Evolutionary conservation across 2,888 invertebrate species (phyloP).

Genomic region (Listrodromus nycthemerus): DNA sequence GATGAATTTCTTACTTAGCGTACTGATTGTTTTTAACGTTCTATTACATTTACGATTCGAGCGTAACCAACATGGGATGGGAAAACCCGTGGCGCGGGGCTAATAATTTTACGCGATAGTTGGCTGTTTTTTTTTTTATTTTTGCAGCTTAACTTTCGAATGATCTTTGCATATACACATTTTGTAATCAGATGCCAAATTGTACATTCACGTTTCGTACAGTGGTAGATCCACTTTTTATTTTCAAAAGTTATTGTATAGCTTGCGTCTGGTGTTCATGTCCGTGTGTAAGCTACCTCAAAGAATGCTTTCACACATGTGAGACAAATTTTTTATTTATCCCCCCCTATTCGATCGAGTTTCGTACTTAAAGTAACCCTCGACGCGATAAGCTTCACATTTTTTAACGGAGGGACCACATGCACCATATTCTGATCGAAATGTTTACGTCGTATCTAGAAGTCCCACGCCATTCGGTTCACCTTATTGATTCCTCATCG

Average conservation of each 20-base stretch:
- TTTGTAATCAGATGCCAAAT: conserved; percentile 41
- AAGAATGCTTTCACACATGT: conserved; percentile 28
- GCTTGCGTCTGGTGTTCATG: conserved; percentile 9
- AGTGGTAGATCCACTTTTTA: conserved; percentile 24
- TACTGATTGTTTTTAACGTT: conserved; percentile 83
- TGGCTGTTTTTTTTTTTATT: conserved; percentile 64
- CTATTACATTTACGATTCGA: conserved; percentile 75
- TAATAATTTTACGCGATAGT: conserved; percentile 35
- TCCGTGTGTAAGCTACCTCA: conserved; percentile 13
- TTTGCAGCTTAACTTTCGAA: conserved; percentile 37
- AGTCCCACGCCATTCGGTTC: conserved; percentile 48
- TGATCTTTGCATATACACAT: conserved; percentile 18
- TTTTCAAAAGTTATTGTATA: conserved; percentile 26
- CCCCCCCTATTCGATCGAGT: conserved; percentile 64
- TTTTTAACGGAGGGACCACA: conserved; percentile 66
- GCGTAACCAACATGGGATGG: conserved; percentile 48
- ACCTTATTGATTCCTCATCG: conserved; percentile 36
- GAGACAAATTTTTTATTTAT: conserved; percentile 30
- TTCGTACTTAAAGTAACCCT: conserved; percentile 74
- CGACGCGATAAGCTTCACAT: conserved; percentile 45
- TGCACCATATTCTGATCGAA: conserved; percentile 43
- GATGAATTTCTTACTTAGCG: conserved; percentile 81
- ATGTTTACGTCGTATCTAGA: conserved; percentile 29
- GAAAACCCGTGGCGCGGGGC: conserved; percentile 52
- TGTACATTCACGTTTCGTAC: conserved; percentile 21